These are phyloP conservation scores for Netelia virgata DNA, from an alignment of 2,888 invertebrate genomes.

Conservation along the genomic window DNA sequence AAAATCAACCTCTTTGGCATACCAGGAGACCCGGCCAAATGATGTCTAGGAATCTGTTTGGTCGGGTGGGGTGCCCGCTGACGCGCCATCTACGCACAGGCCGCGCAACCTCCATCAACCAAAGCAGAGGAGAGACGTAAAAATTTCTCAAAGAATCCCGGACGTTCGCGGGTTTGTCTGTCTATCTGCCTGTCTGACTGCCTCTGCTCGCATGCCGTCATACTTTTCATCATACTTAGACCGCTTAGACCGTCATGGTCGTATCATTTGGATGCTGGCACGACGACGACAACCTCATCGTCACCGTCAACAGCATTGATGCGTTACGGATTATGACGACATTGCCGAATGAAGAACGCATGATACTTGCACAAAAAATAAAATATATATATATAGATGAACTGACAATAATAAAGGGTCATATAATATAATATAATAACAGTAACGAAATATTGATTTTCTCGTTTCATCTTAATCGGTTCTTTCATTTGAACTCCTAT, in stretches of 20 bases:
- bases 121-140: constrained; percentile 16
- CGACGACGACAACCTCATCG: constrained; percentile 4
- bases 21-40: constrained; percentile 45
- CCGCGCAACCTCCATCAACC: constrained; percentile 26
- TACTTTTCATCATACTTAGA: neutral
- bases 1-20: neutral
- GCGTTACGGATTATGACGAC: neutral
- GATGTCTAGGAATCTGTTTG: constrained; percentile 33
- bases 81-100: constrained; percentile 20
- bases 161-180: constrained; percentile 5
- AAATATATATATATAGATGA: neutral
- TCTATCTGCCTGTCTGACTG: constrained; percentile 28
- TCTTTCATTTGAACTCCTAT: too few species aligned
- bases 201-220: neutral
- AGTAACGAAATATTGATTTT: too few species aligned
- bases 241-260: constrained; percentile 2
- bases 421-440: too few species aligned
- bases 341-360: neutral
- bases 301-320: neutral
- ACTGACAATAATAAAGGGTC: too few species aligned
- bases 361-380: neutral
- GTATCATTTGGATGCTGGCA: neutral
- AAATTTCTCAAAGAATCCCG: constrained; percentile 33
- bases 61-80: neutral
- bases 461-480: too few species aligned